phyloP scores from a whole-genome alignment of 2,113 vertebrate species.

The Vulpes lagopus region DNA sequence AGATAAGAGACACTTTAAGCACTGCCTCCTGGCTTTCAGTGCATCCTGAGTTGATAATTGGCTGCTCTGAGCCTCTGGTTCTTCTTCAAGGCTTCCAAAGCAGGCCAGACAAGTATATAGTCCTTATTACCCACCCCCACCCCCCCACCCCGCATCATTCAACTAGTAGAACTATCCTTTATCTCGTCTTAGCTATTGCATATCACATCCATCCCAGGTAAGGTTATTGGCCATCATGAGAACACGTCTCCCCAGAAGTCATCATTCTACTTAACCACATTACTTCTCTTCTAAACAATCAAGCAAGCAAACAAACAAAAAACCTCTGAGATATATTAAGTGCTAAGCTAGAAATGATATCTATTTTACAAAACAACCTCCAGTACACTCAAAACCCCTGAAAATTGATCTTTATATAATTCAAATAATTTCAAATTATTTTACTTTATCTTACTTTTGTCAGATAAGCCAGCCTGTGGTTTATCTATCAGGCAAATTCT shows the following conservation, averaged over 20 bases:
- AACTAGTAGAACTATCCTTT: not conserved
- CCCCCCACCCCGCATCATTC: not conserved
- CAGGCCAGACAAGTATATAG: not conserved
- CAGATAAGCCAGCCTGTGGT: not conserved
- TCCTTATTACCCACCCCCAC: not conserved
- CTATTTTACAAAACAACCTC: not conserved
- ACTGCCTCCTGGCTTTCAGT: not conserved
- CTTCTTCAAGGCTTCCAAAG: not conserved
- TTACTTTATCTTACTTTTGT: not conserved
- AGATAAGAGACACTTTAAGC: not conserved
- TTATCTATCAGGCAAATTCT: not conserved
- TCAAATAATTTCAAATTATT: not conserved
- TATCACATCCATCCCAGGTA: not conserved
- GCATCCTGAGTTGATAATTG: not conserved
- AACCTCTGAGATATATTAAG: not conserved
- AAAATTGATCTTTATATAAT: not conserved
- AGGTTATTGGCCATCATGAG: not conserved
- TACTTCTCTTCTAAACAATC: conserved; percentile 23
- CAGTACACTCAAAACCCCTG: conserved; percentile 16
- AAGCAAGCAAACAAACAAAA: not conserved
- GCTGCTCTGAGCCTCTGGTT: not conserved
- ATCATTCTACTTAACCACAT: not conserved
- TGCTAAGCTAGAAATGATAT: not conserved
- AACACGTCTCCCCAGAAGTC: not conserved
- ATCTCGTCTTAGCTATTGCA: not conserved